These are phyloP conservation scores for Novumbra hubbsi DNA, from an alignment of 2,797 vertebrate genomes.

Conservation along the genomic window DNA sequence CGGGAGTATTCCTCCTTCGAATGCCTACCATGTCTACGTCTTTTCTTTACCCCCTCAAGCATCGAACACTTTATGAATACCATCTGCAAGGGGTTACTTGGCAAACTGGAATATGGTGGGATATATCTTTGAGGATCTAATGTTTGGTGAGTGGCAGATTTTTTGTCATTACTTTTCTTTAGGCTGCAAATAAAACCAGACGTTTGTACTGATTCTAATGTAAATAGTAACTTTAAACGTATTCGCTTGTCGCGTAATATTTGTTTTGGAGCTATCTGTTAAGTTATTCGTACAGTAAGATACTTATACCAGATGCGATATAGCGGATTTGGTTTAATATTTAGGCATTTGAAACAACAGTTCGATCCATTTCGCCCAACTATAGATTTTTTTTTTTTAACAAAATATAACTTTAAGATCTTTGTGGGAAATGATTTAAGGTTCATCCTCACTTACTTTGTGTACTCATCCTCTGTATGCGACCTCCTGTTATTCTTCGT, in stretches of 20 bases:
- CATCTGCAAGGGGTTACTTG: slow-evolving; percentile 38
- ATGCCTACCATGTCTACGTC: slow-evolving; percentile 50
- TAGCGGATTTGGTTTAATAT: not conserved
- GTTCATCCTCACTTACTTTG: not conserved
- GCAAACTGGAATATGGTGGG: slow-evolving; percentile 30
- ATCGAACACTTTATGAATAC: slow-evolving; percentile 45
- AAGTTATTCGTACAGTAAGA: not conserved
- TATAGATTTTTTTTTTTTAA: not conserved
- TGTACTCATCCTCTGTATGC: not conserved
- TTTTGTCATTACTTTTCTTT: not conserved
- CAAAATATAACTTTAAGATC: not conserved
- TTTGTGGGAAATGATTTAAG: not conserved
- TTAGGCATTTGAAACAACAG: not conserved
- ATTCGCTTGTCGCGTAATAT: not conserved
- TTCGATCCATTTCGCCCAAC: not conserved
- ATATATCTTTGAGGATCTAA: slow-evolving; percentile 20
- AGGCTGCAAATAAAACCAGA: not conserved
- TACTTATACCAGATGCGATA: not conserved
- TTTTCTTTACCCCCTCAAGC: slow-evolving; percentile 40
- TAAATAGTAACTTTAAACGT: not conserved
- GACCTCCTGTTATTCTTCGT: slow-evolving; percentile 7
- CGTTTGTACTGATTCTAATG: not conserved
- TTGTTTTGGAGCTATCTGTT: not conserved
- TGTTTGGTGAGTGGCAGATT: slow-evolving; percentile 38
- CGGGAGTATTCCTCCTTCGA: slow-evolving; percentile 47